Conservation (phyloP, 2,888 invertebrate species). For the Amiota mariae region DNA sequence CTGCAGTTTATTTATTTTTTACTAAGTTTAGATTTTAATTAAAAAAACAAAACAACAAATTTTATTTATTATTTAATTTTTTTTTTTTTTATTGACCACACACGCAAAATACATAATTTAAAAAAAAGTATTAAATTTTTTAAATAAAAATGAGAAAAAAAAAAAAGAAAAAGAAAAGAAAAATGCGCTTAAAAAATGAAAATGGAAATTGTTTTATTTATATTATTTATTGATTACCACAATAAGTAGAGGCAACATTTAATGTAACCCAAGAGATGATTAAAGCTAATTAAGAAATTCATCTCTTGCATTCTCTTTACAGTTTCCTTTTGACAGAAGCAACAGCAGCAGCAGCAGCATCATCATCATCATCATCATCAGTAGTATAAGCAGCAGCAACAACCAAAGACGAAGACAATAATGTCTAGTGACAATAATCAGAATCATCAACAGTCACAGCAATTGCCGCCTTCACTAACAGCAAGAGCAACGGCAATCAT, state of each 20-base stretch:
- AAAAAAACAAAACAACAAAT: not conserved
- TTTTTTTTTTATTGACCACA: not conserved
- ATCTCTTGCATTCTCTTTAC: slow-evolving; percentile 14
- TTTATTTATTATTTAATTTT: slow-evolving; percentile 2
- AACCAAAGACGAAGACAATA: too few species aligned
- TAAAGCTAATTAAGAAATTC: not conserved
- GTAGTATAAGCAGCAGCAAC: not conserved
- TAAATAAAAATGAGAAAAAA: slow-evolving; percentile 13
- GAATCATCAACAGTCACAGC: not conserved
- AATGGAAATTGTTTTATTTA: not conserved
- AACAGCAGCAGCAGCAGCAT: slow-evolving; percentile 3
- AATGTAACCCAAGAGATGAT: not conserved
- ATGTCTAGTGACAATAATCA: slow-evolving; percentile 23
- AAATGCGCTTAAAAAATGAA: not conserved
- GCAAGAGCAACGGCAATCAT: slow-evolving; percentile 33
- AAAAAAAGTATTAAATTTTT: slow-evolving; percentile 4
- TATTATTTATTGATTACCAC: slow-evolving; percentile 35
- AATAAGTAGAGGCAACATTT: slow-evolving; percentile 22
- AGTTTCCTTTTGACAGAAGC: not conserved
- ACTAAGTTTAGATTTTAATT: not conserved
- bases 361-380: not conserved
- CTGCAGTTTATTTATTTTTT: too few species aligned
- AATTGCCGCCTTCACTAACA: not conserved
- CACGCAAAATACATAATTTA: not conserved
- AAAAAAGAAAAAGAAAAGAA: not conserved